Conservation (phyloP, 2,797 vertebrate species). For the Neoniphon sammara region DNA sequence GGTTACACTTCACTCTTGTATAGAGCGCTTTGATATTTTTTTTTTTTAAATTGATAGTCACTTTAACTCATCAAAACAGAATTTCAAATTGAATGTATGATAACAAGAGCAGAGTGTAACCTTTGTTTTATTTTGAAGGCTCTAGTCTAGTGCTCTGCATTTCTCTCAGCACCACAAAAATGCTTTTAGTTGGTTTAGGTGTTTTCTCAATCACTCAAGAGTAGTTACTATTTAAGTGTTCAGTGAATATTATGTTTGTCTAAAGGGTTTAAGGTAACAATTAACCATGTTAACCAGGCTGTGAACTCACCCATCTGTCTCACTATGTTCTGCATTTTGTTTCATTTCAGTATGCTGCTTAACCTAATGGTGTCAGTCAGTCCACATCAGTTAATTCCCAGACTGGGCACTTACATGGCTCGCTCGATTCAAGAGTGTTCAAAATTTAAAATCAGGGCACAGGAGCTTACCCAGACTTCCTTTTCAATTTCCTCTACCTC, state of each 20-base stretch:
- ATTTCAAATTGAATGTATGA: conserved; percentile 38
- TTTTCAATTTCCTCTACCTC: conserved; percentile 35
- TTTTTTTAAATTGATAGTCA: conserved; percentile 13
- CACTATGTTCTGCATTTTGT: conserved; percentile 33
- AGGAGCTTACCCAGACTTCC: background rate
- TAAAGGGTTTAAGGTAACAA: conserved; percentile 5
- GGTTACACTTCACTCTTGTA: conserved; percentile 75
- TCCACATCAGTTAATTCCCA: conserved; percentile 58
- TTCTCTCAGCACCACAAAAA: conserved; percentile 48
- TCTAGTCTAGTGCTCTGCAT: conserved; percentile 59
- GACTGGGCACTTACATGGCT: conserved; percentile 72
- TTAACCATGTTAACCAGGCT: conserved; percentile 46
- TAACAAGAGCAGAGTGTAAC: conserved; percentile 75
- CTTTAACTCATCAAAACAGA: conserved; percentile 39
- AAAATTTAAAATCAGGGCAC: conserved; percentile 33
- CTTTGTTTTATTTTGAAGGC: conserved; percentile 31
- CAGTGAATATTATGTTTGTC: conserved; percentile 18
- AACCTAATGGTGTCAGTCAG: conserved; percentile 50
- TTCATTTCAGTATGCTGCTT: conserved; percentile 33
- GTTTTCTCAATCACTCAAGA: conserved; percentile 43
- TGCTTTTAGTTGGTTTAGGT: conserved; percentile 55
- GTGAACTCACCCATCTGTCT: conserved; percentile 32
- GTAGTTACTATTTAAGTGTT: conserved; percentile 45
- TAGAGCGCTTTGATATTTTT: conserved; percentile 17
- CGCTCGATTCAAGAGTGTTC: conserved; percentile 50